Percentiles rank a stretch among this genome's conserved stretches.
Evolutionary conservation across 2,888 invertebrate species (phyloP).

Genomic region (Elmis aenea): DNA sequence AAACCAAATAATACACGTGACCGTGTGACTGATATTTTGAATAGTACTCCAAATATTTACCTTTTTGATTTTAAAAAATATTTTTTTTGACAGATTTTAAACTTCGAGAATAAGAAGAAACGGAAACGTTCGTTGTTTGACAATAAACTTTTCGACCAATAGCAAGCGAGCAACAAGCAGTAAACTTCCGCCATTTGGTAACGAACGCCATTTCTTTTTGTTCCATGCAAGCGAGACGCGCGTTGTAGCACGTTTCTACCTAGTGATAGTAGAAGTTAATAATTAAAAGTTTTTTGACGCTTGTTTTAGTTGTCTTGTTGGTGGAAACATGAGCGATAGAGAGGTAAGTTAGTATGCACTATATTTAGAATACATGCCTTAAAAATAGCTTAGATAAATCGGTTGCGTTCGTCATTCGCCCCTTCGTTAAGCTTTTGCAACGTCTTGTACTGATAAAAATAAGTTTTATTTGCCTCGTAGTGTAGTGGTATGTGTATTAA

Average conservation of each 20-base stretch:
- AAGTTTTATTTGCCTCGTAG: too few relatives aligned
- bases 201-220: slow-evolving; percentile 9
- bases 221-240: too few relatives aligned
- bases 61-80: neutral
- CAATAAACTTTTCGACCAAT: slow-evolving; percentile 10
- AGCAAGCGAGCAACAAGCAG: slow-evolving; percentile 4
- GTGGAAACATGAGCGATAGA: slow-evolving; percentile 38
- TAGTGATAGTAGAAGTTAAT: too few relatives aligned
- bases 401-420: slow-evolving; percentile 15
- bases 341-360: slow-evolving; percentile 31
- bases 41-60: neutral
- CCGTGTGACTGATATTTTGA: neutral
- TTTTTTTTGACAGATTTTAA: neutral
- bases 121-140: slow-evolving; percentile 5
- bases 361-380: slow-evolving; percentile 14
- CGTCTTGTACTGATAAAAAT: too few relatives aligned
- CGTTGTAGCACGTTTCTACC: too few relatives aligned
- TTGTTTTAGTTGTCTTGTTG: too few relatives aligned
- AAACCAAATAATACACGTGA: neutral
- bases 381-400: slow-evolving; percentile 18
- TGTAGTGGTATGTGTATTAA: too few relatives aligned
- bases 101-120: slow-evolving; percentile 1
- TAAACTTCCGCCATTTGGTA: slow-evolving; percentile 14
- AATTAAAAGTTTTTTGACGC: too few relatives aligned
- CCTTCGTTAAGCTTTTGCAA: too few relatives aligned